Percentiles rank a stretch among this genome's conserved stretches.
Evolutionary conservation across 2,797 vertebrate genomes (phyloP).

Genomic region (Cirrhinus molitorella): DNA sequence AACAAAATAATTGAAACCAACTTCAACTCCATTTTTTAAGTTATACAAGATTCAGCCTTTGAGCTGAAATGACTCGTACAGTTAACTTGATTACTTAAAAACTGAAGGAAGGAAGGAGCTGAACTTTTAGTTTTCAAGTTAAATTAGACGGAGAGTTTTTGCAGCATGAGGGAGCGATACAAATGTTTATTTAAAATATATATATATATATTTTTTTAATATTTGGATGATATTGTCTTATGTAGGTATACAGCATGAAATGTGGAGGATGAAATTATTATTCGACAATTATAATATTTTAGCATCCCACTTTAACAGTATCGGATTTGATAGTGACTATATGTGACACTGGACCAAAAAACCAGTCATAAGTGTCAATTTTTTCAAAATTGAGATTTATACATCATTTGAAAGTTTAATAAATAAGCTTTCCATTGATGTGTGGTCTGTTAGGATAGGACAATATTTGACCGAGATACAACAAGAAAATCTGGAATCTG

Average conservation of each 20-base stretch:
- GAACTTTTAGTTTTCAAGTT: not conserved
- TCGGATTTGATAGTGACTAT: not conserved
- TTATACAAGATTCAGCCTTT: not conserved
- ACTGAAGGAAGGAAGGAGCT: not conserved
- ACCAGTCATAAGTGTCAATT: no score
- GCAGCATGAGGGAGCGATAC: not conserved
- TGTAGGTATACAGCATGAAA: not conserved
- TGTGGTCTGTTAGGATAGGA: no score
- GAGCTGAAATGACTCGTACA: not conserved
- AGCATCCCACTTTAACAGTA: not conserved
- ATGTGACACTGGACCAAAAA: no score
- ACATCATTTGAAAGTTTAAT: no score
- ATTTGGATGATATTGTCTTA: not conserved
- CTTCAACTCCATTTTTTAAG: not conserved
- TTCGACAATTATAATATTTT: not conserved
- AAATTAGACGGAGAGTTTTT: not conserved
- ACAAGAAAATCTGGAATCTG: no score
- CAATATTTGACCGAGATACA: no score
- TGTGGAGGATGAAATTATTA: not conserved
- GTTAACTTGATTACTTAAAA: not conserved
- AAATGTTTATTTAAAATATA: not conserved
- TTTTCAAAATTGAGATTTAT: no score
- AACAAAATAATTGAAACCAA: no score
- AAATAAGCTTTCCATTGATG: no score
- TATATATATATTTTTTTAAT: no score